Evolutionary conservation across 2,797 vertebrate species (phyloP).

Genomic region (Botia kubotai): DNA sequence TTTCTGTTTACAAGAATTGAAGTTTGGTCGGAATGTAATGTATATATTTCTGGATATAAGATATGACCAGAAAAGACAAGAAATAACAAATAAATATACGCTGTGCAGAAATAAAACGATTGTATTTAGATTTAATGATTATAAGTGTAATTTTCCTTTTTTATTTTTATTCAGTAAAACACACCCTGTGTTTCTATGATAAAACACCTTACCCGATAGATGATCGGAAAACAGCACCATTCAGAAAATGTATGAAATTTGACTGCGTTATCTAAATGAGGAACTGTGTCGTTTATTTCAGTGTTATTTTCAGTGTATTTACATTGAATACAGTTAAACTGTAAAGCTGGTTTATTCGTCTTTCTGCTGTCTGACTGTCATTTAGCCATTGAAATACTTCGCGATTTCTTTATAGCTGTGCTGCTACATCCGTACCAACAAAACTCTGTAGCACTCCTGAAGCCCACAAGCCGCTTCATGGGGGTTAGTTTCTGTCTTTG

Average conservation of each 20-base stretch:
- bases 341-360: background rate
- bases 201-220: background rate
- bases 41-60: background rate
- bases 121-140: no score
- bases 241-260: background rate
- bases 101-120: background rate
- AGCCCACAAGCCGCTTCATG: constrained; percentile 20
- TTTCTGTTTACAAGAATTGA: background rate
- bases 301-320: background rate
- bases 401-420: constrained; percentile 17
- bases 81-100: no score
- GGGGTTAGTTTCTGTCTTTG: constrained; percentile 96
- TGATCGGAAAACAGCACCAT: background rate
- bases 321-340: background rate
- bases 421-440: background rate
- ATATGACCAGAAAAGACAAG: background rate
- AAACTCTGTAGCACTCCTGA: background rate
- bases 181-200: background rate
- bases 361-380: background rate
- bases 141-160: no score
- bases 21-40: background rate
- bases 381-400: background rate
- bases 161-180: no score
- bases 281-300: no score
- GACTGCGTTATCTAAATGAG: no score